phyloP scores from a whole-genome alignment of 2,113 vertebrate genomes.

The Colossoma macropomum region DNA sequence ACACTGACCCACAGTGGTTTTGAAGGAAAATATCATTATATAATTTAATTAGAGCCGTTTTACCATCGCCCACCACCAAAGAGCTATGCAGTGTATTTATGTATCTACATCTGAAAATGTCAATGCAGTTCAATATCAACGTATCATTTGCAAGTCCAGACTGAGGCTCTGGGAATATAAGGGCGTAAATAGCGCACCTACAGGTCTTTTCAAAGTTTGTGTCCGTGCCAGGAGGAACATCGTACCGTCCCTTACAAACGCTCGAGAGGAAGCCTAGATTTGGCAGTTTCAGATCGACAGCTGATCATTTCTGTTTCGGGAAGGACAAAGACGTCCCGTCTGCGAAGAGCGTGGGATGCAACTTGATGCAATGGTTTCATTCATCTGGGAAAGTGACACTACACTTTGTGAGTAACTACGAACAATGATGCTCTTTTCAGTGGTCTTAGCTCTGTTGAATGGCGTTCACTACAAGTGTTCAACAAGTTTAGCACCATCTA shows the following conservation, averaged over 20 bases:
- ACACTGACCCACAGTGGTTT: conserved; percentile 47
- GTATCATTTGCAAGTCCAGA: conserved; percentile 74
- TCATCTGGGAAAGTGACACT: background rate
- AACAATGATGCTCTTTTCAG: conserved; percentile 34
- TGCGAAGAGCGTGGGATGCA: background rate
- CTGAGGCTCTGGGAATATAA: conserved; percentile 67
- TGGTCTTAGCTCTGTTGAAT: background rate
- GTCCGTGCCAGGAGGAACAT: background rate
- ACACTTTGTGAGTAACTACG: conserved; percentile 22
- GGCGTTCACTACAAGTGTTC: background rate
- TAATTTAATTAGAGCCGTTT: conserved; percentile 69
- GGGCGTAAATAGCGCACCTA: conserved; percentile 41
- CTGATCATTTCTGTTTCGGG: background rate
- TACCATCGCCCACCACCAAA: conserved; percentile 61
- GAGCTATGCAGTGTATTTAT: conserved; percentile 58
- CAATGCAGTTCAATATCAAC: conserved; percentile 69
- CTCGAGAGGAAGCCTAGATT: conserved; percentile 7
- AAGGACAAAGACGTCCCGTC: background rate
- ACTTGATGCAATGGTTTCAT: conserved; percentile 18
- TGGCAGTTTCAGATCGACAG: background rate
- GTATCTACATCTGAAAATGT: conserved; percentile 71
- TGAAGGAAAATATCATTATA: conserved; percentile 66
- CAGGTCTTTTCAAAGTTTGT: conserved; percentile 28
- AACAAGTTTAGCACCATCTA: conserved; percentile 7
- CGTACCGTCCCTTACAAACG: background rate